Percentiles rank a stretch among this genome's conserved stretches.
Evolutionary conservation across 2,888 invertebrate species (phyloP).

Genomic region (Thymelicus sylvestris): DNA sequence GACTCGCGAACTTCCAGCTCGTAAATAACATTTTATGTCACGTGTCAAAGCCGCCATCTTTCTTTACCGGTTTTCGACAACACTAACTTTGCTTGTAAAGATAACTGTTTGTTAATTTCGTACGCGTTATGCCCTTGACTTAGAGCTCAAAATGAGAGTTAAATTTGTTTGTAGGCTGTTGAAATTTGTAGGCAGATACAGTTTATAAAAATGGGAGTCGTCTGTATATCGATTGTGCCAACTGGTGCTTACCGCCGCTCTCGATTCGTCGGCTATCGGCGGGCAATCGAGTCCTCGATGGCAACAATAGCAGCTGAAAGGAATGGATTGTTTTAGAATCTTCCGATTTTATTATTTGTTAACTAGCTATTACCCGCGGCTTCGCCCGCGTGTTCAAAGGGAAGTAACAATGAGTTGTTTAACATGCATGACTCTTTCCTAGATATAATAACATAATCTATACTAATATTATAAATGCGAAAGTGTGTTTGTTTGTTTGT

Average conservation of each 20-base stretch:
- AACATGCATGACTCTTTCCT: no score
- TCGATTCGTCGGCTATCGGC: slow-evolving; percentile 70
- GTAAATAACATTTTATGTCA: slow-evolving; percentile 81
- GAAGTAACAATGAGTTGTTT: no score
- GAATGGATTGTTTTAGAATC: slow-evolving; percentile 20
- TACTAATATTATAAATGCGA: no score
- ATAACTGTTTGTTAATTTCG: slow-evolving; percentile 47
- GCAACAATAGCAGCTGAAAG: slow-evolving; percentile 46
- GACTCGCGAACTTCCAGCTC: slow-evolving; percentile 77
- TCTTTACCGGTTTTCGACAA: slow-evolving; percentile 55
- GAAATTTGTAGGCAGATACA: slow-evolving; percentile 49
- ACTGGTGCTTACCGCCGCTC: slow-evolving; percentile 80
- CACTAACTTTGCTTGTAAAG: slow-evolving; percentile 52
- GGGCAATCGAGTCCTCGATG: slow-evolving; percentile 68
- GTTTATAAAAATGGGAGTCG: slow-evolving; percentile 68
- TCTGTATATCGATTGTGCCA: slow-evolving; percentile 81
- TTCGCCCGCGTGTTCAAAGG: no score
- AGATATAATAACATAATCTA: no score
- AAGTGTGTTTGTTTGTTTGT: no score
- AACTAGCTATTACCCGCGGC: no score
- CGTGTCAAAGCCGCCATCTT: slow-evolving; percentile 79
- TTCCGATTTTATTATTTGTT: neutral
- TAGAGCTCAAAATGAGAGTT: slow-evolving; percentile 58
- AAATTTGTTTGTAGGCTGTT: slow-evolving; percentile 36
- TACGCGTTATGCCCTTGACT: slow-evolving; percentile 58